Conservation (phyloP, 2,888 invertebrate genomes). For the Nomada flava region DNA sequence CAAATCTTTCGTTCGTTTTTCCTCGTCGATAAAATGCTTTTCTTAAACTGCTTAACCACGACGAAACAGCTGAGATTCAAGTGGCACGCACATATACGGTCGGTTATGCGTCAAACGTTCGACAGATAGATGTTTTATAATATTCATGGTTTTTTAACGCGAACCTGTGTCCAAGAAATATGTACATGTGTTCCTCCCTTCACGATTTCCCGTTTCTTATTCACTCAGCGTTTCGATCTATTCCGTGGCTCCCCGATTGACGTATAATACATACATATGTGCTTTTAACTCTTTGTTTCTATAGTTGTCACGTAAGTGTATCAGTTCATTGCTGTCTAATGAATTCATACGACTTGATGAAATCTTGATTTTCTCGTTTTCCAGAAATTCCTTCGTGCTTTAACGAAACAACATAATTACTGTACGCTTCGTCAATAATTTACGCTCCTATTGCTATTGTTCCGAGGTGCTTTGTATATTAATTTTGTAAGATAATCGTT, state of each 20-base stretch:
- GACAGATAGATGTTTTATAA: slow-evolving; percentile 26
- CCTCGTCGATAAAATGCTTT: slow-evolving; percentile 3
- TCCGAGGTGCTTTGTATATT: no score
- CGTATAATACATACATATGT: neutral
- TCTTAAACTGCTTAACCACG: slow-evolving; percentile 37
- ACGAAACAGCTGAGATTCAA: slow-evolving; percentile 52
- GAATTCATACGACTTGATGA: slow-evolving; percentile 41
- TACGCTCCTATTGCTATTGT: neutral
- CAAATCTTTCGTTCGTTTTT: slow-evolving; percentile 5
- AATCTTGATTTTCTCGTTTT: slow-evolving; percentile 17
- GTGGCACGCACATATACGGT: slow-evolving; percentile 25
- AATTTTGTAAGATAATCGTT: neutral
- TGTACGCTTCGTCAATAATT: slow-evolving; percentile 2
- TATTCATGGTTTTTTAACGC: slow-evolving; percentile 27
- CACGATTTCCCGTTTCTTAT: slow-evolving; percentile 3
- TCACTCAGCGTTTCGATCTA: neutral
- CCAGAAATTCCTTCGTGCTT: neutral
- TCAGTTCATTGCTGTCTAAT: slow-evolving; percentile 1
- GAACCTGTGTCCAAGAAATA: neutral
- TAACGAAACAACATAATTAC: neutral
- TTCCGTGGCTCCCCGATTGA: neutral
- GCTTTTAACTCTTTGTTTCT: slow-evolving; percentile 18
- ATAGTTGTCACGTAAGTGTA: slow-evolving; percentile 30
- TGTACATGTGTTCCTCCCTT: slow-evolving; percentile 36
- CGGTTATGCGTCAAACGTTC: slow-evolving; percentile 13